Base-by-base conservation (phyloP, 2,888 invertebrate genomes). In the Acanthoscelides obtectus region DNA sequence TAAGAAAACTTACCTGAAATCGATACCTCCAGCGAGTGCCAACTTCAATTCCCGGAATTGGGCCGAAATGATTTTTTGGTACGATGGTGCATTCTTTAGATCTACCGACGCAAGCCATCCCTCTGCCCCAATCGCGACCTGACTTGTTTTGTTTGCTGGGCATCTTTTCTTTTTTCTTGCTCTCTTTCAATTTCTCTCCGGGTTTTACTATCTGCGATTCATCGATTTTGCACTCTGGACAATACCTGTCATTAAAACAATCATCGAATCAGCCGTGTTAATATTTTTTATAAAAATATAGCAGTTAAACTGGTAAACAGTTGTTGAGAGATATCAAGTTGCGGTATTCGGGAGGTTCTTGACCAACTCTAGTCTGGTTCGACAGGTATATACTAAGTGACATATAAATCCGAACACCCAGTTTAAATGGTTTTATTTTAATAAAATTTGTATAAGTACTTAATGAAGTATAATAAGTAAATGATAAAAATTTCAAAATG, bases 21-120 rank as follows among this genome's bases (percentile, higher is more conserved):
- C 95, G 87, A 80, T 90, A 95, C 80, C 91, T 89, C 95, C 95
- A 95, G 77, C 89, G 87, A 82, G 91, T 93, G 5, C 95, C 95
- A 21, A 95, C 95, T 85, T 94, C 94, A 19, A 95, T 89, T 0
- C 94, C 94, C 6, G 95, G 95, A 70, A 96, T 89, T 0, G 93
- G 91, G 0, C 95, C 95, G 80, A 91, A 92, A 83, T 95, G 95
- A 81, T 93, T 90, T 0, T 90, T 86, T 0, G 93, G 91, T 80
- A 92, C 92, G 64, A 91, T 87, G 8, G 89, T 89, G 79, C 92
- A 92, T 68, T 87, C 86, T 78, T 88, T 90, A 19, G 89, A 89
- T 84, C 90, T 83, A 75, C 94, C 94, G 45, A 91, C 92, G 85
- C 94, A 94, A 0, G 95, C 94, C 93, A 94, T 94, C 17, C 95